phyloP scores from a whole-genome alignment of 2,113 vertebrate genomes.

The Octodon degus region DNA sequence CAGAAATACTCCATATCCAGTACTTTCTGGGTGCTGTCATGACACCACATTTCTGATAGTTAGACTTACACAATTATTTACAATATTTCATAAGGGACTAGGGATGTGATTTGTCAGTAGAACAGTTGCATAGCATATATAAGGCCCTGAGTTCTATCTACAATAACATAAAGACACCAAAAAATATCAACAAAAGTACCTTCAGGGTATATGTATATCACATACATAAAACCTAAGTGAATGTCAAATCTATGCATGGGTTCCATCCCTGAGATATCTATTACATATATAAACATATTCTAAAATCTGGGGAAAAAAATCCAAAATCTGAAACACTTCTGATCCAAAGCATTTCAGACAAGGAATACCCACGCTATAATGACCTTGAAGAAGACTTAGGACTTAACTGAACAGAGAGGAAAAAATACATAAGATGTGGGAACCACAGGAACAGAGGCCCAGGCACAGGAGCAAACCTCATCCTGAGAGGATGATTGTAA shows the following conservation, averaged over 20 bases:
- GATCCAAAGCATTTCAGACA: background rate
- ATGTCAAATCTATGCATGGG: background rate
- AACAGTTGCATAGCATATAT: background rate
- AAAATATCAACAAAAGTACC: background rate
- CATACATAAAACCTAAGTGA: background rate
- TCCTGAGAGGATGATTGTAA: background rate
- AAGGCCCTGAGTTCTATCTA: background rate
- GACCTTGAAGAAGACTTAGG: background rate
- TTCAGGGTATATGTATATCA: background rate
- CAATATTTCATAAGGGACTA: background rate
- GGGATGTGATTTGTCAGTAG: background rate
- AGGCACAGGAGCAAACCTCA: background rate
- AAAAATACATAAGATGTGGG: background rate
- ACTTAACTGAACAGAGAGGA: background rate
- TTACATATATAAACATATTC: background rate
- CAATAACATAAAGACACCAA: background rate
- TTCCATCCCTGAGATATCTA: background rate
- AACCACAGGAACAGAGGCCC: background rate
- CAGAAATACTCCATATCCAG: background rate
- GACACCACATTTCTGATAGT: background rate
- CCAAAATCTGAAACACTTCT: background rate
- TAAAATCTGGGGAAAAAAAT: background rate
- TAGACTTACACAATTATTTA: background rate
- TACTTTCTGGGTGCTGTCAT: background rate
- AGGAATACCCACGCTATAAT: background rate